Conservation (phyloP, 1,140 invertebrate genomes). For the Euborellia annulipes region DNA sequence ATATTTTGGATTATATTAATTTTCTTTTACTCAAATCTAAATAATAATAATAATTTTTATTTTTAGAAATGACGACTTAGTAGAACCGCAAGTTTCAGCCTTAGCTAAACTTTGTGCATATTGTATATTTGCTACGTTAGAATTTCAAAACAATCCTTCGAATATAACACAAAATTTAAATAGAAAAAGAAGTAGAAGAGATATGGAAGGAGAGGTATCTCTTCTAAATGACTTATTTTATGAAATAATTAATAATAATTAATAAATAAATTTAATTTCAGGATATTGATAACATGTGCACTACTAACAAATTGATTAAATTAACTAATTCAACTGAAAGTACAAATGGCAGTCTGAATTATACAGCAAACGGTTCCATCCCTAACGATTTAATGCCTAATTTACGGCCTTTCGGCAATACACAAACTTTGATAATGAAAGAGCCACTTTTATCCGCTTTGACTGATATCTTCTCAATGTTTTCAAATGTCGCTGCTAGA, state of each 20-base stretch:
- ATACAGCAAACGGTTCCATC: no score
- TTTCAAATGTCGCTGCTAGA: constrained; percentile 54
- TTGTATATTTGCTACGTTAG: constrained; percentile 57
- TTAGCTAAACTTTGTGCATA: constrained; percentile 60
- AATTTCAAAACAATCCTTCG: constrained; percentile 32
- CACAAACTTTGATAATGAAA: constrained; percentile 24
- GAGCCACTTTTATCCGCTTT: constrained; percentile 44
- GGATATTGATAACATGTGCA: constrained; percentile 9
- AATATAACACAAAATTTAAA: constrained; percentile 29
- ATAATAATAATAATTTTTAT: not conserved
- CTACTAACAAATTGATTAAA: constrained; percentile 4
- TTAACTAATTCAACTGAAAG: no score
- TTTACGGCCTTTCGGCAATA: no score
- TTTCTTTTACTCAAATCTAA: constrained; percentile 1
- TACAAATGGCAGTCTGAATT: no score
- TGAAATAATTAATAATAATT: not conserved
- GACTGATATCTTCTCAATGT: constrained; percentile 49
- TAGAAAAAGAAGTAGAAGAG: constrained; percentile 41
- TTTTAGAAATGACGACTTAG: constrained; percentile 39
- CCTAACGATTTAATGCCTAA: no score
- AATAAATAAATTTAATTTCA: not conserved
- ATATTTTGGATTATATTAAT: not conserved
- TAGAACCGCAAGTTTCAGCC: constrained; percentile 57
- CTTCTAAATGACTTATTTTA: not conserved
- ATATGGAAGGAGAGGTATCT: constrained; percentile 37